phyloP scores from a whole-genome alignment of 2,888 invertebrate genomes.

The Microctonus brassicae region DNA sequence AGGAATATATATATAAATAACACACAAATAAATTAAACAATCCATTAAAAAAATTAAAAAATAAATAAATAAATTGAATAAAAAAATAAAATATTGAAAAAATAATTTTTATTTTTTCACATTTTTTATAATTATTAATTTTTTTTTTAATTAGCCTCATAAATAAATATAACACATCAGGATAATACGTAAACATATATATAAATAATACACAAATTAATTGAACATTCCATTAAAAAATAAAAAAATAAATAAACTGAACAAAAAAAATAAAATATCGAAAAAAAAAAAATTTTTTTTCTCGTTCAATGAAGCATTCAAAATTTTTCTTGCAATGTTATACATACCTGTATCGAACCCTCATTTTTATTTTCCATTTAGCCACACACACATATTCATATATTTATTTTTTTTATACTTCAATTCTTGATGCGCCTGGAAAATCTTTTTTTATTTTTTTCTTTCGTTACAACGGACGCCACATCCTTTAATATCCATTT shows the following conservation, averaged over 20 bases:
- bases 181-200: no score
- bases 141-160: no score
- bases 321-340: slow-evolving; percentile 48
- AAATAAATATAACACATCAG: no score
- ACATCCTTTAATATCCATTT: slow-evolving; percentile 60
- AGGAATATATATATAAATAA: no score
- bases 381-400: slow-evolving; percentile 43
- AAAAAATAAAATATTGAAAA: no score
- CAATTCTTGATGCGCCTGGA: slow-evolving; percentile 42
- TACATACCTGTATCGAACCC: slow-evolving; percentile 47
- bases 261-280: not conserved
- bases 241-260: not conserved
- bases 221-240: not conserved
- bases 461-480: slow-evolving; percentile 41
- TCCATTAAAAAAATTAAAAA: no score
- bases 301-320: slow-evolving; percentile 27
- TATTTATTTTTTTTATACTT: slow-evolving; percentile 43
- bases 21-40: no score
- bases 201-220: no score
- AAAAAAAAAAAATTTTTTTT: not conserved
- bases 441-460: slow-evolving; percentile 46
- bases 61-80: no score
- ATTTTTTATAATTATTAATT: no score
- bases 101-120: no score
- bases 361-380: slow-evolving; percentile 55